A percentile compares a stretch with the other conserved stretches of the same genome.
Conservation (phyloP, 2,888 invertebrate genomes). For the Ennomos erosarius region DNA sequence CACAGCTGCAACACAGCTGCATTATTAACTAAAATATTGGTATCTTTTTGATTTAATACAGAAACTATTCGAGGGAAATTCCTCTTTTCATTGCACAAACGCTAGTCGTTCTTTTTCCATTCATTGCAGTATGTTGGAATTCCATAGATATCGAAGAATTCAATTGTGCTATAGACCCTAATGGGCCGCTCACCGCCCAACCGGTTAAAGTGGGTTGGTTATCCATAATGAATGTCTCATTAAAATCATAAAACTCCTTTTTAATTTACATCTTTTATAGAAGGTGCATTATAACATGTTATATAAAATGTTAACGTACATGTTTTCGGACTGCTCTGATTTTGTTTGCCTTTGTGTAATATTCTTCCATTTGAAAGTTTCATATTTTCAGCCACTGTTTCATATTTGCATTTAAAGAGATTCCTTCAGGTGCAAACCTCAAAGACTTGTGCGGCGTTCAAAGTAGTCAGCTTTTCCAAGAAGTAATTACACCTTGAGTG, state of each 20-base stretch:
- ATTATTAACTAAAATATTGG: constrained; percentile 8
- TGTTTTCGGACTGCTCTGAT: too few relatives aligned
- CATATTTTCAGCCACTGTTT: constrained; percentile 13
- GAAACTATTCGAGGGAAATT: not conserved
- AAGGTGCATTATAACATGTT: too few relatives aligned
- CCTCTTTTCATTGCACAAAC: not conserved
- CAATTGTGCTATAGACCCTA: too few relatives aligned
- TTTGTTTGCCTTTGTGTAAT: too few relatives aligned
- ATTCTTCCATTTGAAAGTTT: not conserved
- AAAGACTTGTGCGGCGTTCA: constrained; percentile 20
- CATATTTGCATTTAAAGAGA: constrained; percentile 31
- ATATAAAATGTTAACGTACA: too few relatives aligned
- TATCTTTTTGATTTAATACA: constrained; percentile 14
- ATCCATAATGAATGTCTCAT: too few relatives aligned
- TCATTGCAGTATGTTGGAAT: too few relatives aligned
- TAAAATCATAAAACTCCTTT: too few relatives aligned
- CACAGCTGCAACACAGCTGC: constrained; percentile 12
- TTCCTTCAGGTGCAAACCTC: constrained; percentile 25
- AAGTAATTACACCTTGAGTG: constrained; percentile 44
- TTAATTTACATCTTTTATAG: too few relatives aligned
- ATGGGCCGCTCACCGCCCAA: too few relatives aligned
- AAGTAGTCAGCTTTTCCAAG: constrained; percentile 21
- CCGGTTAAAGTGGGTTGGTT: too few relatives aligned
- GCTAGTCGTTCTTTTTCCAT: not conserved
- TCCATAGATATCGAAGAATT: too few relatives aligned